Conservation (phyloP, 2,797 vertebrate species). For the Lateolabrax maculatus region DNA sequence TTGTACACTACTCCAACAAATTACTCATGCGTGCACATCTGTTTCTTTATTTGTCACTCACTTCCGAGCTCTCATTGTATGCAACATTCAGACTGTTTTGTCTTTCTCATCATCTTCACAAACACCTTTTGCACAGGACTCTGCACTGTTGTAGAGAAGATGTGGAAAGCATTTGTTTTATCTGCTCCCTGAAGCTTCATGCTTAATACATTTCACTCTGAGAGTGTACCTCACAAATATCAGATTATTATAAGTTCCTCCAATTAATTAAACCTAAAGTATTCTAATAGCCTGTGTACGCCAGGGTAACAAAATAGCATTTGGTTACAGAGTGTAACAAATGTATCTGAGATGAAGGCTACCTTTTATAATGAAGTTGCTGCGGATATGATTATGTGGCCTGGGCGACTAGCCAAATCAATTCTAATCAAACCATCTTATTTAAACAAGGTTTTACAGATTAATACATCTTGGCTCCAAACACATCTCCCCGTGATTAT, state of each 20-base stretch:
- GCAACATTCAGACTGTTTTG: not conserved
- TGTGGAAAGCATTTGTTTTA: not conserved
- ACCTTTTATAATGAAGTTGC: constrained; percentile 35
- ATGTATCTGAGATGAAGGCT: constrained; percentile 16
- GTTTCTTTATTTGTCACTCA: constrained; percentile 23
- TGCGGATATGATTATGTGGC: constrained; percentile 8
- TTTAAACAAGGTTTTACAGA: constrained; percentile 20
- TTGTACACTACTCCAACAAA: constrained; percentile 29
- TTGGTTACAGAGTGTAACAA: not conserved
- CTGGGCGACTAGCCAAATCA: constrained; percentile 14
- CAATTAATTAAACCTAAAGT: constrained; percentile 16
- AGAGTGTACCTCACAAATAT: constrained; percentile 16
- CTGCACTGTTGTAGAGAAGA: not conserved
- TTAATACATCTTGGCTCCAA: constrained; percentile 5
- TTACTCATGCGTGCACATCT: constrained; percentile 35
- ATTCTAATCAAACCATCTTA: constrained; percentile 22
- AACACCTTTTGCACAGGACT: constrained; percentile 9
- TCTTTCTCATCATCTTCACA: constrained; percentile 10
- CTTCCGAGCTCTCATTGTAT: not conserved
- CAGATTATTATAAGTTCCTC: constrained; percentile 12
- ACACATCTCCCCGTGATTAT: not conserved
- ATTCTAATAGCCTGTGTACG: not conserved
- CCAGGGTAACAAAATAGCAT: not conserved
- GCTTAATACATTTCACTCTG: constrained; percentile 6
- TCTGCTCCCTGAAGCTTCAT: not conserved